Conservation (phyloP, 2,113 vertebrate species). For the Colius striatus region DNA sequence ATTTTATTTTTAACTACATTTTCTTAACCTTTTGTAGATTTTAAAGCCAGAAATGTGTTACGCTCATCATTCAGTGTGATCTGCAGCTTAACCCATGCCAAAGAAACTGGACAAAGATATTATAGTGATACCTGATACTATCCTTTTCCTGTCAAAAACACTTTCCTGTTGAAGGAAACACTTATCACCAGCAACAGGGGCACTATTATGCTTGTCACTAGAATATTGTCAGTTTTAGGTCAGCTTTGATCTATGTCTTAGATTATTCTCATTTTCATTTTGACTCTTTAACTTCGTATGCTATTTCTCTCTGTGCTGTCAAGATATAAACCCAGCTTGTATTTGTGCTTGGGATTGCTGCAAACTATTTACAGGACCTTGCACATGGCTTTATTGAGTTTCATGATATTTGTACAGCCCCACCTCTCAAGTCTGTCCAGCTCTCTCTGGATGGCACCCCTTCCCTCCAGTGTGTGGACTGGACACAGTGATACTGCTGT, state of each 20-base stretch:
- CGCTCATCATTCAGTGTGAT: neutral
- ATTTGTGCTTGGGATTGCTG: too few species aligned
- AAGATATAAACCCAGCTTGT: neutral
- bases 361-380: too few species aligned
- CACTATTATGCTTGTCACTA: neutral
- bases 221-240: neutral
- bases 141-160: slow-evolving; percentile 6
- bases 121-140: neutral
- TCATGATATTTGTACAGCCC: too few species aligned
- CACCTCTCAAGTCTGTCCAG: too few species aligned
- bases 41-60: neutral
- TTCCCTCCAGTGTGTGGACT: too few species aligned
- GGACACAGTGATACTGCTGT: too few species aligned
- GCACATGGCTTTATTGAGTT: too few species aligned
- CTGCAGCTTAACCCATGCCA: neutral
- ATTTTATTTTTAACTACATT: neutral
- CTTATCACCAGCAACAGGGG: neutral
- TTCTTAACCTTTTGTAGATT: neutral
- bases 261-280: slow-evolving; percentile 26
- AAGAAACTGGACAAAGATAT: neutral
- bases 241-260: neutral
- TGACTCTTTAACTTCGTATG: neutral
- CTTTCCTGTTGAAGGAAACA: neutral
- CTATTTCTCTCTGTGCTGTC: neutral
- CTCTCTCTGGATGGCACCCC: too few species aligned